A percentile compares a stretch with the other conserved stretches of the same genome.
Conservation (phyloP, 2,888 invertebrate species). For the Meloe dianella region DNA sequence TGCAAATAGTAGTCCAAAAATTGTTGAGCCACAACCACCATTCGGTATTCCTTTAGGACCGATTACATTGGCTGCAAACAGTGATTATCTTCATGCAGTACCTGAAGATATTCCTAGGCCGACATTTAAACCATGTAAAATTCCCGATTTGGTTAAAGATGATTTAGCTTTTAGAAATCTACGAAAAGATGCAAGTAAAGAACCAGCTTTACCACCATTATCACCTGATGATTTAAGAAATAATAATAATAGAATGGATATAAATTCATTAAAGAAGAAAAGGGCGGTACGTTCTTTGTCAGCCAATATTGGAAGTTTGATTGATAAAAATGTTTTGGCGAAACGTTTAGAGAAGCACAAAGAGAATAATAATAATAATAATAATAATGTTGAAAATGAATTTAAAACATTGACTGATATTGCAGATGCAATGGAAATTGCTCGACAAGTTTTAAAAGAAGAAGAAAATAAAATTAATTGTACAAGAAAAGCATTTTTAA, state of each 20-base stretch:
- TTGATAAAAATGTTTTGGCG: conserved; percentile 67
- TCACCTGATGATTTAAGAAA: conserved; percentile 61
- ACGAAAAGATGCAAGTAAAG: conserved; percentile 76
- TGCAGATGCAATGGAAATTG: conserved; percentile 60
- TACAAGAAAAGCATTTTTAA: conserved; percentile 55
- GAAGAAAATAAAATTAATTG: conserved; percentile 54
- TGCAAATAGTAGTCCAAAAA: conserved; percentile 74
- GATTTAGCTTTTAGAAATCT: conserved; percentile 86
- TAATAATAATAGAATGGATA: conserved; percentile 57
- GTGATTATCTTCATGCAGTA: conserved; percentile 82
- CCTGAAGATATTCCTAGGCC: conserved; percentile 67
- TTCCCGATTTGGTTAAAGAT: conserved; percentile 84
- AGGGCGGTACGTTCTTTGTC: conserved; percentile 82
- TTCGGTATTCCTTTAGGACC: conserved; percentile 91
- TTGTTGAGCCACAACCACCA: conserved; percentile 83
- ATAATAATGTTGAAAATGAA: conserved; percentile 41
- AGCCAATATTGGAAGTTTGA: conserved; percentile 81
- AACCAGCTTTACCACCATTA: conserved; percentile 59
- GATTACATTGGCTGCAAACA: conserved; percentile 77
- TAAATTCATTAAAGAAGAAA: conserved; percentile 70
- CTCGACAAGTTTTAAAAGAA: conserved; percentile 56
- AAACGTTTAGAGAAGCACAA: conserved; percentile 32
- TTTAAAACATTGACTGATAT: conserved; percentile 53
- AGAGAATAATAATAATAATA: too few relatives aligned
- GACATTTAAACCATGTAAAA: conserved; percentile 69